Evolutionary conservation across 2,888 invertebrate genomes (phyloP), one percentile per base, ranked within the genome.

Genomic region (Gymnoscelis rufifasciata): DNA sequence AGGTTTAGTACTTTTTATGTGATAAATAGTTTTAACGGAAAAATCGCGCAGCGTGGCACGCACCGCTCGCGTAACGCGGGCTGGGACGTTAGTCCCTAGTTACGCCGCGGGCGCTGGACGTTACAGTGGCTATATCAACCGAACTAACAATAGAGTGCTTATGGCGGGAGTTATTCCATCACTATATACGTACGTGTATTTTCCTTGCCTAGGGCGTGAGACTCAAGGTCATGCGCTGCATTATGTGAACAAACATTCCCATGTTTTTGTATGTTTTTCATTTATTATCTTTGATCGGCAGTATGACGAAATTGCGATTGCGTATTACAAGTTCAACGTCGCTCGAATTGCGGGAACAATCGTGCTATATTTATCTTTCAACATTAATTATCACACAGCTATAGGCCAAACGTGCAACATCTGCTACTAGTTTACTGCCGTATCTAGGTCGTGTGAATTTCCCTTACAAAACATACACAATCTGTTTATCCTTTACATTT

Each of bases 121-220:
- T n/a, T n/a, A n/a, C n/a, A n/a, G n/a, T n/a, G n/a, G n/a, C n/a
- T n/a, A n/a, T n/a, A n/a, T 68, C 51, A 56, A 62, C 62, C 64
- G 56, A 64, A 62, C 63, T 67, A 60, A 64, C 56, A 60, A 61
- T 61, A 35, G 43, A 49, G 52, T 7, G 13, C 27, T 43, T 43
- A 13, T 23, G 31, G 19, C 35, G 43, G 11, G 23, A 42, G 35
- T 26, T 42, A 36, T 45, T 42, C 28, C 15, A 42, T 35, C 28
- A 24, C 31, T 45, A 29, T 40, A 35, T 40, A 47, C 37, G 11
- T 31, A 36, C 13, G 27, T 19, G 19, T 19, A 19, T 53, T 41
- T n/a, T 58, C 54, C 60, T 60, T 59, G 40, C 44, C 52, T 59
- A 59, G 60, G 59, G 58, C 56, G 52, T 61, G 52, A 51, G 54